Base-by-base conservation (phyloP, 2,888 invertebrate genomes). In the Melinaea menophilus region DNA sequence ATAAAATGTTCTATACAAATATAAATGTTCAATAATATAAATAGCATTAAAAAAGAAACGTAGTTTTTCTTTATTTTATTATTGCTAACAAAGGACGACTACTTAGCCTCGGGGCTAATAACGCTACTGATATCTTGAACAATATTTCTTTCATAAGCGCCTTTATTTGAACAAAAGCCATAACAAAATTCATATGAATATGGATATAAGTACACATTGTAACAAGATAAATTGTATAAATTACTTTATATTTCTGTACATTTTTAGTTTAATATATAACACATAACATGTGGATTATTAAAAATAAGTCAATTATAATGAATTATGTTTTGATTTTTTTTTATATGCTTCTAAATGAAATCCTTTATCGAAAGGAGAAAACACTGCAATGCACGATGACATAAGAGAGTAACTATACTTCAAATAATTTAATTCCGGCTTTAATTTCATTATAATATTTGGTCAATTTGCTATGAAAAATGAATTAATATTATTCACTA, bases 361-460 rank as follows among this genome's bases (percentile, higher is more conserved):
- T n/a, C n/a, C n/a, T n/a, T n/a, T n/a, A n/a, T n/a, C n/a, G n/a
- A n/a, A n/a, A n/a, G n/a, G n/a, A n/a, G n/a, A n/a, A n/a, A n/a
- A n/a, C n/a, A n/a, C n/a, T n/a, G n/a, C n/a, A n/a, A n/a, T n/a
- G n/a, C n/a, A n/a, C n/a, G n/a, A n/a, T n/a, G n/a, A n/a, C n/a
- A n/a, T 61, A 37, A 48, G 56, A 59, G 59, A 51, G 41, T 54
- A 59, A 59, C 54, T 59, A 31, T 31, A 58, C 48, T 35, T 34
- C 47, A 58, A 58, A 35, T 48, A 48, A 58, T 33, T 62, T 55
- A 62, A 58, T 47, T 62, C 33, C 22, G 34, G 48, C 48, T 48
- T 34, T 33, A 54, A 57, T 33, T 33, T 11, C 2, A 45, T 56
- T 41, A 55, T 58, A 58, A 58, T 62, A 62, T 46, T 58, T 57